These are phyloP conservation scores for Strigamia crassipes DNA, from an alignment of 2,888 invertebrate species.

Conservation along the genomic window DNA sequence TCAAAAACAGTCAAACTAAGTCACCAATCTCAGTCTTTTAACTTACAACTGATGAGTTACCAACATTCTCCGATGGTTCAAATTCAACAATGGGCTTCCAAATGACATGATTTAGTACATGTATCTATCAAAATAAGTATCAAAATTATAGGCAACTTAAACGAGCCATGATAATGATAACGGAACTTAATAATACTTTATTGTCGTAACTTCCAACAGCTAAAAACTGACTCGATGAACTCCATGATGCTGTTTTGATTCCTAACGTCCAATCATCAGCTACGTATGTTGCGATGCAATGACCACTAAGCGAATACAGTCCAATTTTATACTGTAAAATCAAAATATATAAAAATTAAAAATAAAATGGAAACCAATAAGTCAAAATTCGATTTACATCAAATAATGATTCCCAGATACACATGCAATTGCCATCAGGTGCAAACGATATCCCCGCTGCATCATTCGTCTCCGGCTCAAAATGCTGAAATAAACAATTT, in stretches of 20 bases:
- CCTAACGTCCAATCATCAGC: conserved; percentile 59
- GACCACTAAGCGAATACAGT: conserved; percentile 58
- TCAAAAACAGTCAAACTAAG: not conserved
- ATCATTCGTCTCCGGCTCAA: conserved; percentile 59
- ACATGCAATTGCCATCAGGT: conserved; percentile 57
- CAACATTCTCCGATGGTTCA: conserved; percentile 52
- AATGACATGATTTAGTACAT: conserved; percentile 59
- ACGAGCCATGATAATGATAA: not conserved
- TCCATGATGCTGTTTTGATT: conserved; percentile 59
- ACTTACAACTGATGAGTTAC: not conserved
- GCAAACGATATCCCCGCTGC: conserved; percentile 60
- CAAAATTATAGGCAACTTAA: not conserved
- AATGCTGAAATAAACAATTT: conserved; percentile 55
- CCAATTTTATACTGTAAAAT: conserved; percentile 58
- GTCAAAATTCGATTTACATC: conserved; percentile 44
- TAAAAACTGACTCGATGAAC: conserved; percentile 60
- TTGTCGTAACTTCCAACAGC: conserved; percentile 61
- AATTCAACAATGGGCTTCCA: conserved; percentile 58
- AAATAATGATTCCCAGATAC: conserved; percentile 59
- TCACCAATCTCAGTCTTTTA: not conserved
- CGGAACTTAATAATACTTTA: conserved; percentile 54
- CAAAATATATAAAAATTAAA: not conserved
- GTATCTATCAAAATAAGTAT: conserved; percentile 53
- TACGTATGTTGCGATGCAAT: conserved; percentile 57
- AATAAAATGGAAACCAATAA: not conserved